These are phyloP conservation scores for Psittacara wagleri DNA, from an alignment of 2,113 vertebrate species.

Conservation along the genomic window DNA sequence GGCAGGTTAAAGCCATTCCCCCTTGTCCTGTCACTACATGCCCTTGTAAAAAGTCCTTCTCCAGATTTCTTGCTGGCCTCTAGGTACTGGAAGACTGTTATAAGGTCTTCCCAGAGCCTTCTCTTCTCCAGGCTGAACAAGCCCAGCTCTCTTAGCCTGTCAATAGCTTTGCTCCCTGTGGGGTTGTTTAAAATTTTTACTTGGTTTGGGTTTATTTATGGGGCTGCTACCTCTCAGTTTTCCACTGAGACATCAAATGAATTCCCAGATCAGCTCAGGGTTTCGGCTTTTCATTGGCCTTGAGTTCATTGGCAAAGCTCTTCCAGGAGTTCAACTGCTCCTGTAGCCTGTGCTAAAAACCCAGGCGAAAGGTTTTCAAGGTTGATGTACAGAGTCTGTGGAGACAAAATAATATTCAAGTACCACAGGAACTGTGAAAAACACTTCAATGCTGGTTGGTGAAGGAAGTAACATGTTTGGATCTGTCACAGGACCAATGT, in stretches of 20 bases:
- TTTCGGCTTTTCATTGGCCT: not conserved
- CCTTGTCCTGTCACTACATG: not conserved
- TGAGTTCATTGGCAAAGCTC: not conserved
- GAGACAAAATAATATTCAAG: not conserved
- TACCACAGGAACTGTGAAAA: not conserved
- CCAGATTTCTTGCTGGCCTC: not conserved
- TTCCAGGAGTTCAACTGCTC: not conserved
- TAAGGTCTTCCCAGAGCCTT: not conserved
- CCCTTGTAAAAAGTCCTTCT: not conserved
- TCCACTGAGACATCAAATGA: not conserved
- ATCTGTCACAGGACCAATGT: not conserved
- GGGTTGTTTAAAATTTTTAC: not conserved
- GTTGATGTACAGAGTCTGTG: not conserved
- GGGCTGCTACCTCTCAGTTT: not conserved
- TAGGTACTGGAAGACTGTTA: not conserved
- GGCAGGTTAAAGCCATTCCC: not conserved
- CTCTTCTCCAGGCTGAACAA: not conserved
- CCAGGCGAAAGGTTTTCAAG: not conserved
- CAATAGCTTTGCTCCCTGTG: not conserved
- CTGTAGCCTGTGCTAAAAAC: not conserved
- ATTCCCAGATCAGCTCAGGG: not conserved
- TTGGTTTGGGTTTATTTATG: not conserved
- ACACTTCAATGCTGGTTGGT: not conserved
- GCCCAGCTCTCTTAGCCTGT: not conserved
- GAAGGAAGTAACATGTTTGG: not conserved